Evolutionary conservation across 2,113 vertebrate species (phyloP).

Genomic region (Spilogale gracilis): DNA sequence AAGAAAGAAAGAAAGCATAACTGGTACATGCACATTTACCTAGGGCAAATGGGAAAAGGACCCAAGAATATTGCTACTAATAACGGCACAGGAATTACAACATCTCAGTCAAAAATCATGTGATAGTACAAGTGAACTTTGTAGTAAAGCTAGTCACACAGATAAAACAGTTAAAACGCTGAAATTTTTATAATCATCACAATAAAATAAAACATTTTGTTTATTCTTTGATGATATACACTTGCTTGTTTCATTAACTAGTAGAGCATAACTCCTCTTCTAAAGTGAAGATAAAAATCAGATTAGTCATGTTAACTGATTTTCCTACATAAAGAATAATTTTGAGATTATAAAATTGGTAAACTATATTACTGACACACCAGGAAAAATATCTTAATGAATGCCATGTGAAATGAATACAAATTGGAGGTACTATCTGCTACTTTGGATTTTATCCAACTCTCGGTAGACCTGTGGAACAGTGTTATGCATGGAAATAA

Average conservation of each 20-base stretch:
- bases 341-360: background rate
- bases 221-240: background rate
- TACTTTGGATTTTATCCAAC: background rate
- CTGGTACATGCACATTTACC: background rate
- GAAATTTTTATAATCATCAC: background rate
- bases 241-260: background rate
- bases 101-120: background rate
- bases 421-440: background rate
- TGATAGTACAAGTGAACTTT: background rate
- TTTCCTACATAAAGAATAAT: background rate
- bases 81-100: background rate
- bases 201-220: conserved; percentile 27
- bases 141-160: background rate
- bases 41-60: background rate
- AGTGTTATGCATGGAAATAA: background rate
- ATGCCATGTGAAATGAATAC: background rate
- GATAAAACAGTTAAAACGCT: conserved; percentile 9
- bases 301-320: background rate
- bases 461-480: background rate
- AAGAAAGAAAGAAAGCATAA: background rate
- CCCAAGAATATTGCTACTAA: background rate
- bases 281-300: conserved; percentile 2
- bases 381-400: conserved; percentile 15
- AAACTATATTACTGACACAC: background rate
- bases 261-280: background rate